phyloP scores from a whole-genome alignment of 2,113 vertebrate genomes.

The Spermophilus dauricus region DNA sequence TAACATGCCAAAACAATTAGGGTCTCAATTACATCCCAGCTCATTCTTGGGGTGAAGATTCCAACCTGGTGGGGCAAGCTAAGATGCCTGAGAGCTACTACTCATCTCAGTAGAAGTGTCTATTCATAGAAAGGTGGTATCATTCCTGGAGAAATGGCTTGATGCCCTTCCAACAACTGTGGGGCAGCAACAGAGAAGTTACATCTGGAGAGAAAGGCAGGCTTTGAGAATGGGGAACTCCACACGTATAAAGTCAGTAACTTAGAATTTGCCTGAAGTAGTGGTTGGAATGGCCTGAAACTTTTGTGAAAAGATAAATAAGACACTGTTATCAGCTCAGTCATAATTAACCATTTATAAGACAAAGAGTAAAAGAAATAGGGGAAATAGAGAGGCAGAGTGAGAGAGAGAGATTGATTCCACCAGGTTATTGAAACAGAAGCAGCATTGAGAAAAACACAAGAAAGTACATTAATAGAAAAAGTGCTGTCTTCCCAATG shows the following conservation, averaged over 20 bases:
- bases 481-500: not conserved
- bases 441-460: not conserved
- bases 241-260: not conserved
- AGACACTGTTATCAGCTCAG: not conserved
- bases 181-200: not conserved
- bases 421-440: not conserved
- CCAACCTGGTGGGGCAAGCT: not conserved
- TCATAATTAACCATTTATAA: not conserved
- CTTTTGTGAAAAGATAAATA: not conserved
- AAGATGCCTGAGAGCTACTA: not conserved
- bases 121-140: too few relatives aligned
- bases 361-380: not conserved
- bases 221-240: not conserved
- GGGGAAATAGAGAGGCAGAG: not conserved
- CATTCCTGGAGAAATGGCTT: not conserved
- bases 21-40: not conserved
- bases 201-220: too few relatives aligned
- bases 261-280: not conserved
- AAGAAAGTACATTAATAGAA: not conserved
- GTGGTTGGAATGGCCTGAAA: not conserved
- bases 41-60: not conserved
- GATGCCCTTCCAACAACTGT: too few relatives aligned
- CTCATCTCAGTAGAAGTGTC: accelerated
- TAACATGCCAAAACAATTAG: not conserved
- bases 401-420: not conserved